Base-by-base conservation (phyloP, 2,797 vertebrate genomes). In the Hoplostethus mediterraneus region DNA sequence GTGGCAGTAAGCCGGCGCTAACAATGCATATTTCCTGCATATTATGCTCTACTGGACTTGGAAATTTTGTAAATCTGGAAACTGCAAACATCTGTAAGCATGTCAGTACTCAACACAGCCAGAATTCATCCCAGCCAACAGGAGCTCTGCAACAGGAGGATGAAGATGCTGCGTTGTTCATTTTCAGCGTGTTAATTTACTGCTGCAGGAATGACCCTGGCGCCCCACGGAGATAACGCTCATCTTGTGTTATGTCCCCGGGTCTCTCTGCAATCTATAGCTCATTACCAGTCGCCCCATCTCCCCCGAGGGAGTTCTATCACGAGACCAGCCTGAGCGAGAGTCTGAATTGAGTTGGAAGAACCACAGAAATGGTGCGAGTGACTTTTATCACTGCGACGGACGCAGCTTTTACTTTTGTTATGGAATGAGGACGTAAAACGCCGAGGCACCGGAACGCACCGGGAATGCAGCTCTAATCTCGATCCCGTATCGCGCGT, bases 401-500 rank as follows among this genome's bases (percentile, higher is more conserved):
- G 2, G 68, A 70, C 57, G 44, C 6, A 1, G 28, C 16, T 47
- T 21, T 58, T 16, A 47, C n/a, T 57, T 68, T 75, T 63, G 55
- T 75, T 56, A 77, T 48, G 74, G 63, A 83, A 73, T 44, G 80
- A 81, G 61, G 69, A 80, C 38, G 56, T 57, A 66, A 82, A 82
- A 72, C 59, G 62, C 54, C 49, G 67, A 70, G n/a, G 58, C 49
- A 62, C 66, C 36, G 58, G 68, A 82, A 81, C 75, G 48, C 64
- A 75, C 25, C 51, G 83, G 84, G 83, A 89, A 84, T 67, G 71
- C 76, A 79, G 67, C 48, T 75, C 80, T 80, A 77, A 79, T 82
- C 70, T 76, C 65, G 51, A 82, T 72, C 71, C 79, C 40, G n/a
- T 75, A 67, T 81, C 63, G 61, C 73, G 81, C 62, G 73, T 81